Evolutionary conservation across 2,797 vertebrate species (phyloP).

Genomic region (Sebastiscus albofasciatus): DNA sequence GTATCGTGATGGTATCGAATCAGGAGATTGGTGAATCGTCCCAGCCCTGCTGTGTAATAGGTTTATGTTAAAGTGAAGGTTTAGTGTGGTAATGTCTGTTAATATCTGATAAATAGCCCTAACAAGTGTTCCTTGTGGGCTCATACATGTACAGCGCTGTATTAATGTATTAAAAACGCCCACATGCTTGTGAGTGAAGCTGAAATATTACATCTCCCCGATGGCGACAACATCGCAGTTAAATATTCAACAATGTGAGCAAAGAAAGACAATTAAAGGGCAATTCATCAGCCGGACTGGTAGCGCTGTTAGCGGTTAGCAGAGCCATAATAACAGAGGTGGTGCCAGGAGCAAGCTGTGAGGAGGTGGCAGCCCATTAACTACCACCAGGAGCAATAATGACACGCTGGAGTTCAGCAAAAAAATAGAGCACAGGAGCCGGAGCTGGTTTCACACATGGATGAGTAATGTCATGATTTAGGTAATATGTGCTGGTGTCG

Average conservation of each 20-base stretch:
- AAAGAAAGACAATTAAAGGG: slow-evolving; percentile 37
- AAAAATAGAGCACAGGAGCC: not conserved
- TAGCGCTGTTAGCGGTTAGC: slow-evolving; percentile 13
- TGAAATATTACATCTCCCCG: slow-evolving; percentile 12
- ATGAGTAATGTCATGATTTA: slow-evolving; percentile 14
- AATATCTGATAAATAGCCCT: no score
- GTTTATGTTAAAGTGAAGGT: not conserved
- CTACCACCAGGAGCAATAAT: slow-evolving; percentile 44
- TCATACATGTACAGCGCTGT: not conserved
- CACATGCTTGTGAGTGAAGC: not conserved
- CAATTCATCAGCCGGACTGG: slow-evolving; percentile 37
- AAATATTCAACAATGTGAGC: slow-evolving; percentile 28
- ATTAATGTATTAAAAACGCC: not conserved
- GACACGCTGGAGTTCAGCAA: slow-evolving; percentile 28
- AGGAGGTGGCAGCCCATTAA: slow-evolving; percentile 63
- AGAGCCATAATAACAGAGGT: slow-evolving; percentile 39
- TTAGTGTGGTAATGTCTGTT: not conserved
- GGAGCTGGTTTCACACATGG: slow-evolving; percentile 15
- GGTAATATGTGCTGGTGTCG: not conserved
- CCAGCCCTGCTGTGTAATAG: not conserved
- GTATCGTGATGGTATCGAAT: no score
- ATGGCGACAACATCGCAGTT: not conserved
- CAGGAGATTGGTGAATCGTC: no score
- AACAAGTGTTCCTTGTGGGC: no score
- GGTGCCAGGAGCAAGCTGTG: slow-evolving; percentile 47